Base-by-base conservation (phyloP, 2,113 vertebrate genomes). In the Misgurnus anguillicaudatus region DNA sequence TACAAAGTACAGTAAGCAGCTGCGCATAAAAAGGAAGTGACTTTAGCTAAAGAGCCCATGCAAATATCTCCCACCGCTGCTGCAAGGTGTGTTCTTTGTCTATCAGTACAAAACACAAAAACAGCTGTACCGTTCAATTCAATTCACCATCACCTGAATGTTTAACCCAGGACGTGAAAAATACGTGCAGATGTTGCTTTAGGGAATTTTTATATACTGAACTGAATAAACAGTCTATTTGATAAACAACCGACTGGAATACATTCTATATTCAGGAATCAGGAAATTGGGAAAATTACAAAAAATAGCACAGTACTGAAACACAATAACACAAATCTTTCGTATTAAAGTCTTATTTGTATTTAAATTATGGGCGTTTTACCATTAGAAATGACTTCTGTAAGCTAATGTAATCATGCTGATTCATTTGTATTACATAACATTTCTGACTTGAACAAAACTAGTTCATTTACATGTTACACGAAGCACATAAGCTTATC, bases 21-120 rank as follows among this genome's bases (percentile, higher is more conserved):
- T 74, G 75, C 51, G 73, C 42, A 78, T 73, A 80, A 84, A 57
- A 81, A 48, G 75, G 82, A 84, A 84, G 75, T 84, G 36, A 78
- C 75, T 83, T 71, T 19, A 74, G 78, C 58, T 16, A 75, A n/a
- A 69, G 68, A 31, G 31, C 17, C 45, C 47, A 84, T 84, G 82
- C 78, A 78, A 84, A 80, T 84, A 48, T 62, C 58, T 62, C 57
- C 45, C 19, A 80, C 53, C 70, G 58, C 31, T 68, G 38, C 58
- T 64, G 19, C 55, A 17, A 51, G 8, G 63, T 75, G 10, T 36
- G 57, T 42, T 21, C 61, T 42, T 74, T 61, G n/a, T 74, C 19
- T 47, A 4, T 62, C 11, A 8, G 38, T 6, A 58, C 16, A 57
- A 9, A 55, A 39, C 47, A 53, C 24, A 39, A 42, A n/a, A 72